Conservation (phyloP, 2,113 vertebrate species). For the Australoheros scitulus region DNA sequence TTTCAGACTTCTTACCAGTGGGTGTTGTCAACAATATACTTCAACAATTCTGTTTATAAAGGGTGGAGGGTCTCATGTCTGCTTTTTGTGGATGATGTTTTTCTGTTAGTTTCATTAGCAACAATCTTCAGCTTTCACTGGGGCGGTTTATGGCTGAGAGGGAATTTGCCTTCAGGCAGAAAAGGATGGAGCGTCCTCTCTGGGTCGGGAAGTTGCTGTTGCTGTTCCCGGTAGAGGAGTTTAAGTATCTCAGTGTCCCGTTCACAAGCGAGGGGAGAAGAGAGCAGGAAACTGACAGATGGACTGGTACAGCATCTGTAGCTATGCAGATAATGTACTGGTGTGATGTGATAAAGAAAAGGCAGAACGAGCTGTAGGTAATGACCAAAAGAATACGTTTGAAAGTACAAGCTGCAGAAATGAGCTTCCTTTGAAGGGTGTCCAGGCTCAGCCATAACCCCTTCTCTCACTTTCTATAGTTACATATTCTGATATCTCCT, state of each 20-base stretch:
- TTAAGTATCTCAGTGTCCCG: not conserved
- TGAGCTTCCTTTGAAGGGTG: too few species aligned
- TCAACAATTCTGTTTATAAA: not conserved
- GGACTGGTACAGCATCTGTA: not conserved
- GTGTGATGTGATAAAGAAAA: not conserved
- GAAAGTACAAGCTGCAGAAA: too few species aligned
- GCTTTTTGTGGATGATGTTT: not conserved
- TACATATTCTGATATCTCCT: too few species aligned
- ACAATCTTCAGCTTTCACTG: not conserved
- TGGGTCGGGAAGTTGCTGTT: not conserved
- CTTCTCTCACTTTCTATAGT: too few species aligned
- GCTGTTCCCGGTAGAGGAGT: not conserved
- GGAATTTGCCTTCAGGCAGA: not conserved
- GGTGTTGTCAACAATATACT: not conserved
- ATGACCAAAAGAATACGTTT: too few species aligned
- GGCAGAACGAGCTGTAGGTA: not conserved
- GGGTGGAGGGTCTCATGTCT: not conserved
- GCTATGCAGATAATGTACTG: not conserved
- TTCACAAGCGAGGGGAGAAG: not conserved
- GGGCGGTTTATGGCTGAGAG: not conserved
- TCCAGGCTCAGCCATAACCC: too few species aligned
- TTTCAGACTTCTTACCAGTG: not conserved
- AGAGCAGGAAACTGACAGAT: not conserved
- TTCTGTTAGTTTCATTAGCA: not conserved
- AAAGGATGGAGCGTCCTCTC: not conserved